Base-by-base conservation (phyloP, 2,888 invertebrate genomes). In the Megastigmus dorsalis region DNA sequence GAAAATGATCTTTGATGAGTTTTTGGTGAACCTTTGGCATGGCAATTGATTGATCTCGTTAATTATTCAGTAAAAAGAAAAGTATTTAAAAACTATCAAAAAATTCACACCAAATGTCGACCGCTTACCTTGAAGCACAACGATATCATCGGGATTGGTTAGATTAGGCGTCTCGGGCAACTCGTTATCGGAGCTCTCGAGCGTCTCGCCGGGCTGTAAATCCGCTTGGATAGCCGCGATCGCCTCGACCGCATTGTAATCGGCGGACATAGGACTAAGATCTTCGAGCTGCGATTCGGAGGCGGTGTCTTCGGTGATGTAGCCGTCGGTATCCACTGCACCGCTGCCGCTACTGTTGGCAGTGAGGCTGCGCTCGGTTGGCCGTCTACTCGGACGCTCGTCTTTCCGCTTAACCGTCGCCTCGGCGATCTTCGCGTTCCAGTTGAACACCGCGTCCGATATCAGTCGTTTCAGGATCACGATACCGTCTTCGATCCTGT, bases 371-470 rank as follows among this genome's bases (percentile, higher is more conserved):
- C 83, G 80, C 26, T 86, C 86, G 0, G 81, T 78, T 4, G 83
- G 82, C 15, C 83, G 82, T 41, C 82, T 78, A 75, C 88, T 82
- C 9, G 74, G 75, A 77, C 88, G 81, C 78, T 89, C 89, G 79
- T 90, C 88, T 41, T 85, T 88, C 33, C 82, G 84, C 30, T 82
- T 84, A 1, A 79, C 79, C 0, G 82, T 79, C 2, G 83, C 80
- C 62, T 90, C 90, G 1, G 89, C 84, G 15, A 93, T 84, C 54
- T 91, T 88, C 1, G 88, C 85, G 79, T 93, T 94, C 95, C 95
- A 95, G n/a, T 89, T 89, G 26, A 90, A 91, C 10, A 94, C 92
- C 18, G 92, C 91, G 81, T 95, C 94, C 0, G 92, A 92, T 50
- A 95, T 91, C 7, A 91, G 86, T 45, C 92, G 90, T 82, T 94